Conservation (phyloP, 2,888 invertebrate genomes). For the Drosophila borealis region DNA sequence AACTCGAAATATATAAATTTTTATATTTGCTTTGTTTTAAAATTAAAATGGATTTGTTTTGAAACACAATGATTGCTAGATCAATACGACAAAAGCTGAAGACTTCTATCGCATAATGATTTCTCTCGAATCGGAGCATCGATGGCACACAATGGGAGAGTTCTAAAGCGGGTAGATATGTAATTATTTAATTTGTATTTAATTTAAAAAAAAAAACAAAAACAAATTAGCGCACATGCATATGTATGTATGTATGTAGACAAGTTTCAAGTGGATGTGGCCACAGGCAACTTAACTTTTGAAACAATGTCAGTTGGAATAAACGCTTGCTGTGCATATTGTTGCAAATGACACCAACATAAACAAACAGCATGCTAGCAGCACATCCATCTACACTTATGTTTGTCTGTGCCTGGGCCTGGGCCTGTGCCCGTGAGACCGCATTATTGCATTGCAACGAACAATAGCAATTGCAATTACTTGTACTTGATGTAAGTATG, state of each 20-base stretch:
- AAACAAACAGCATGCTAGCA: constrained; percentile 30
- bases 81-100: background rate
- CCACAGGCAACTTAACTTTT: constrained; percentile 74
- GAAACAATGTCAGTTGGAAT: constrained; percentile 75
- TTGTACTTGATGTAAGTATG: constrained; percentile 40
- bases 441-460: constrained; percentile 67
- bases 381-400: constrained; percentile 20
- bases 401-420: background rate
- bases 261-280: constrained; percentile 62
- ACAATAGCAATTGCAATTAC: constrained; percentile 65
- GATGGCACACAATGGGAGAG: background rate
- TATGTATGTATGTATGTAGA: constrained; percentile 2
- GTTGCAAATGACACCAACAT: constrained; percentile 56
- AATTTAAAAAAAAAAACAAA: constrained; percentile 8
- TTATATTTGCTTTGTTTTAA: background rate
- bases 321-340: constrained; percentile 57
- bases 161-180: background rate
- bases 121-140: background rate
- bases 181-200: constrained; percentile 20
- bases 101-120: background rate
- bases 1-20: background rate
- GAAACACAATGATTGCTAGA: background rate
- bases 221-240: constrained; percentile 6
- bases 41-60: background rate
- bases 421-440: constrained; percentile 34